Evolutionary conservation across 2,113 vertebrate genomes (phyloP).

Genomic region (Boulengeromyrus knoepffleri): DNA sequence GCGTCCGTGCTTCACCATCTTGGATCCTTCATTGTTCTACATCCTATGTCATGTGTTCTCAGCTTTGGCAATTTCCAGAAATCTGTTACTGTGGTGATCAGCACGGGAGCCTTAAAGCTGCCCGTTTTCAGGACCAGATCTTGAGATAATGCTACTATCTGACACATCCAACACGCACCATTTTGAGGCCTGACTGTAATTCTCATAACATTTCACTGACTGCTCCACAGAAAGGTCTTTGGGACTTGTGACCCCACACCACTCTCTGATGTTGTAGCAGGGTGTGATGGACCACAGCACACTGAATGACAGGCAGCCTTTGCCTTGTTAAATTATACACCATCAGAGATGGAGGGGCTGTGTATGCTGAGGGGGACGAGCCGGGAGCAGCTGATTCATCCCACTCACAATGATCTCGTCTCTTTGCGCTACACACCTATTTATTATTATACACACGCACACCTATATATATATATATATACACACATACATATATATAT

Average conservation of each 20-base stretch:
- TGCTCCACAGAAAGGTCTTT: not conserved
- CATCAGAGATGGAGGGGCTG: not conserved
- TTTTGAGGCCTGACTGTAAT: not conserved
- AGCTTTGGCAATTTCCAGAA: not conserved
- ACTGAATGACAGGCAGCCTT: not conserved
- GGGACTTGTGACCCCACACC: not conserved
- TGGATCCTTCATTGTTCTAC: not conserved
- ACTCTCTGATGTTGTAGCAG: not conserved
- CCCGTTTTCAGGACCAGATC: not conserved
- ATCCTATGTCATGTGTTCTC: not conserved
- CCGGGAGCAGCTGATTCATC: not conserved
- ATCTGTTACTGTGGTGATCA: not conserved
- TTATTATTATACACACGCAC: conserved; percentile 15
- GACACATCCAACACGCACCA: not conserved
- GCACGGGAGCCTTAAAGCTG: not conserved
- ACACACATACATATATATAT: too few species aligned
- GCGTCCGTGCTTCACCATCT: too few species aligned
- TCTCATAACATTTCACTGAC: not conserved
- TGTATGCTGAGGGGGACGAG: not conserved
- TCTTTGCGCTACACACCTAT: not conserved
- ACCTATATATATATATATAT: not conserved
- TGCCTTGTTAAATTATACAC: not conserved
- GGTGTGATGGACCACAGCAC: not conserved
- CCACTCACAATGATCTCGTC: not conserved
- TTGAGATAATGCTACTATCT: not conserved